Evolutionary conservation across 1,140 invertebrate species (phyloP), one percentile per base, ranked within the genome.

Genomic region (Tribolium castaneum): DNA sequence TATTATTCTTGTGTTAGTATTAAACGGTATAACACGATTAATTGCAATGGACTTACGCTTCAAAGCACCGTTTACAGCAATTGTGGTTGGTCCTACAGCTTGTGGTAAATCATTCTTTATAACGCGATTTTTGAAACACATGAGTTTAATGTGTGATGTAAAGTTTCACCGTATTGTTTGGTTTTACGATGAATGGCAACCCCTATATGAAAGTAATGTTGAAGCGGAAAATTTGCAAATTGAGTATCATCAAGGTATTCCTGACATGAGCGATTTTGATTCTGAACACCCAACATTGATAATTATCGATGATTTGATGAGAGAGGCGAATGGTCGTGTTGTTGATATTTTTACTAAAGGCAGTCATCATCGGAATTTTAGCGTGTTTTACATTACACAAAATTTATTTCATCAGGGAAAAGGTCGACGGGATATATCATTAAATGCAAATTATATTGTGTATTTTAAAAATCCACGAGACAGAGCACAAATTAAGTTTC

Each of bases 391-490:
- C 62, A 85, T 51, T 6, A 51, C 50, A 1, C 50, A 51, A 51
- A 51, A 51, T 51, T 51, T 39, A 39, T 39, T 39, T 80, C 83
- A 87, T 82, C 84, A 87, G 81, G 85, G 85, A n/a, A 83, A 80
- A 79, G 82, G 84, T 0, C 83, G 85, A 62, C 75, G 85, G 56
- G 84, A 86, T 72, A 86, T 87, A 22, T 85, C 83, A 6, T 70
- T 87, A 9, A 87, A 87, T 78, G 80, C 83, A 12, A 83, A 84
- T 77, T 86, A 86, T 77, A 83, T 88, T 49, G 81, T 86, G 25
- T 82, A 84, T 49, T 85, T 87, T 76, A 87, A 88, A 85, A 88
- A 87, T 79, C 85, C 85, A 1, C 80, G 86, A 12, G 86, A 88
- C 79, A 81, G 77, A 76, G 85, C 84, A n/a, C 86, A 87, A 80